These are phyloP conservation scores for Dryobotodes eremita DNA, from an alignment of 2,888 invertebrate species.

Conservation along the genomic window DNA sequence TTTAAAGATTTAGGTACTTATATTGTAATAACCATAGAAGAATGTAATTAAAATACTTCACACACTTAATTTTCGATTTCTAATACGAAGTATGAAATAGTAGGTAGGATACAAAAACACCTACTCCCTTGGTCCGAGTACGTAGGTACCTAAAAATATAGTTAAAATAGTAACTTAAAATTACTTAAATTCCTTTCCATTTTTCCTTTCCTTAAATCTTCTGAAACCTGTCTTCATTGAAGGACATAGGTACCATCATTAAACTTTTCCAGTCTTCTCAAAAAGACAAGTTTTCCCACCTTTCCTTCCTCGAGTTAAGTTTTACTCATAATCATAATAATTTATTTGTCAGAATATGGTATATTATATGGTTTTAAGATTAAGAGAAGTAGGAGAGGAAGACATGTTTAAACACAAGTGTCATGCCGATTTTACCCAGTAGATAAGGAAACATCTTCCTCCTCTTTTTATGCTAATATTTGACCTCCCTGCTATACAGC, in stretches of 20 bases:
- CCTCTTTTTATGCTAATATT: background rate
- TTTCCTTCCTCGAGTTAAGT: background rate
- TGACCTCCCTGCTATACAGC: background rate
- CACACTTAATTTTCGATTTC: background rate
- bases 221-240: background rate
- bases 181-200: background rate
- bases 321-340: background rate
- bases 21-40: background rate
- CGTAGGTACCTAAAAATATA: background rate
- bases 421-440: background rate
- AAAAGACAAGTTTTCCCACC: too few relatives aligned
- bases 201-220: background rate
- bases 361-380: too few relatives aligned
- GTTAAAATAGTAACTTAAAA: background rate
- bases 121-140: background rate
- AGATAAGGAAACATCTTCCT: conserved; percentile 1
- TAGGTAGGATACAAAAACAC: background rate
- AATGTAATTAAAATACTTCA: conserved; percentile 26
- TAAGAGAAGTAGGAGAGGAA: too few relatives aligned
- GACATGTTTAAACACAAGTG: too few relatives aligned
- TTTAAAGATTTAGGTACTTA: background rate
- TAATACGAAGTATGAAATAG: too few relatives aligned
- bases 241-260: background rate
- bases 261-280: background rate
- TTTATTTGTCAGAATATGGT: too few relatives aligned